Evolutionary conservation across 1,140 invertebrate genomes (phyloP).

Genomic region (Paracyclopina nana): DNA sequence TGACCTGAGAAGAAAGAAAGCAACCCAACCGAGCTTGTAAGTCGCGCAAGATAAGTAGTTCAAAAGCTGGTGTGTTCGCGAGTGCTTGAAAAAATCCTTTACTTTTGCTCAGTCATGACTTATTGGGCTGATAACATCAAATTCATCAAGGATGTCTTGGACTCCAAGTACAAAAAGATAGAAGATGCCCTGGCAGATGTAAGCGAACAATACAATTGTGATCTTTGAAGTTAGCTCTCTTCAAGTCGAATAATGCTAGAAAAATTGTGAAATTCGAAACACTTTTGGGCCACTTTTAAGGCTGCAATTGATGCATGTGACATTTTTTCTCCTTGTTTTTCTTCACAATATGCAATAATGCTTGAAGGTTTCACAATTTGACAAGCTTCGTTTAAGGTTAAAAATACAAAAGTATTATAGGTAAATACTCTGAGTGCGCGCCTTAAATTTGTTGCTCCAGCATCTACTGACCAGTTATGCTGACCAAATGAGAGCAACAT

Average conservation of each 20-base stretch:
- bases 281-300: background rate
- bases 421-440: no score
- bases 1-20: no score
- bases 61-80: no score
- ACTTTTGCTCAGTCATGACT: no score
- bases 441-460: no score
- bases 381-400: background rate
- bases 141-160: conserved; percentile 14
- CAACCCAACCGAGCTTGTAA: no score
- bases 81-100: no score
- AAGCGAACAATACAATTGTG: background rate
- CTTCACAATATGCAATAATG: background rate
- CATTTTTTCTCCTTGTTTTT: background rate
- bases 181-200: conserved; percentile 12
- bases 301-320: background rate
- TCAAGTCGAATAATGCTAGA: no score
- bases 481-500: no score
- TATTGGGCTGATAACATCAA: conserved; percentile 16
- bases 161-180: conserved; percentile 14
- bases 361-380: background rate
- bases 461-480: no score
- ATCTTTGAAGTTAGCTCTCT: no score
- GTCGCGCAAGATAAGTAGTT: no score
- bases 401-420: background rate
- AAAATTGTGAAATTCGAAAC: background rate